A percentile compares a stretch with the other conserved stretches of the same genome.
Evolutionary conservation across 2,797 vertebrate species (phyloP).

Genomic region (Lemur catta): DNA sequence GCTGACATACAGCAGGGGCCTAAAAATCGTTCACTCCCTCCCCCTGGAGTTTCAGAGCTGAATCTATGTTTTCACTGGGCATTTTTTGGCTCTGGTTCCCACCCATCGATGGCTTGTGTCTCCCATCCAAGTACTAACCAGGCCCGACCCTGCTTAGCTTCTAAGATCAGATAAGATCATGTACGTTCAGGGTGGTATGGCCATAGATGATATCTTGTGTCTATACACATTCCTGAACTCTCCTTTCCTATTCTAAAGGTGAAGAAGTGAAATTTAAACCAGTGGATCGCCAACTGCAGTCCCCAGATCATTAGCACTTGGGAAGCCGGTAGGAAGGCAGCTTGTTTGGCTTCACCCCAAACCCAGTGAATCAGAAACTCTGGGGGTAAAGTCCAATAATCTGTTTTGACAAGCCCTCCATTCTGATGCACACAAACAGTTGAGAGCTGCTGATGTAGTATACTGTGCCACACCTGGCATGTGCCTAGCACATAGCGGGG

Average conservation of each 20-base stretch:
- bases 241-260: neutral
- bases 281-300: neutral
- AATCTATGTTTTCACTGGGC: neutral
- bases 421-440: neutral
- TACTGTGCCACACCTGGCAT: neutral
- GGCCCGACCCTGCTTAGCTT: too few species aligned
- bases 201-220: neutral
- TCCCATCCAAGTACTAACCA: too few species aligned
- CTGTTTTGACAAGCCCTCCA: neutral
- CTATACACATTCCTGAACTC: neutral
- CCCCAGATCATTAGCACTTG: neutral
- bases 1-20: neutral
- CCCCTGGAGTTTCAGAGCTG: neutral
- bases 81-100: neutral
- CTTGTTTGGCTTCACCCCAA: neutral
- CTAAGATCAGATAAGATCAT: too few species aligned
- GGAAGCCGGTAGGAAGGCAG: neutral
- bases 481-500: neutral
- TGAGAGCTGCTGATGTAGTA: neutral
- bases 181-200: too few species aligned
- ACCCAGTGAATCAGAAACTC: neutral
- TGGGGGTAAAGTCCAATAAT: neutral
- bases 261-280: neutral
- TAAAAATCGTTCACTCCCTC: neutral
- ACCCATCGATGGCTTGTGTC: neutral